Conservation (phyloP, 2,797 vertebrate species). For the Galaxias olidus region DNA sequence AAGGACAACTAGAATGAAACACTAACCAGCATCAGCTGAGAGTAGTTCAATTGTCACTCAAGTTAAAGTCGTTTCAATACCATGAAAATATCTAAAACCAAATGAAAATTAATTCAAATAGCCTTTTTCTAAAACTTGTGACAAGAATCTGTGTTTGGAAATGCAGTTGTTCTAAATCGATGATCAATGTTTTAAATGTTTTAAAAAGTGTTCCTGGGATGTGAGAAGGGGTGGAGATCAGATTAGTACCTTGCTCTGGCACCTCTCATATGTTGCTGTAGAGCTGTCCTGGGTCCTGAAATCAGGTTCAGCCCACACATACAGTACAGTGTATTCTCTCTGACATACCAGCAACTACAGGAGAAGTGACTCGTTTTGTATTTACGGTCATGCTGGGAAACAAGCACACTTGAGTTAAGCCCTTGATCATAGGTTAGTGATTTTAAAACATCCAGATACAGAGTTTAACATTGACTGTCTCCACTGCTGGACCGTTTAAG, state of each 20-base stretch:
- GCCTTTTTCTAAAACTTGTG: no score
- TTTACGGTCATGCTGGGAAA: not conserved
- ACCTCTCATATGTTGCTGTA: slow-evolving; percentile 4
- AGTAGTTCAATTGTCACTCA: no score
- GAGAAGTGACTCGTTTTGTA: not conserved
- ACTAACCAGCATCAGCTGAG: no score
- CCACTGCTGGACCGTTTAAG: not conserved
- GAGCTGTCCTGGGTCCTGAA: slow-evolving; percentile 41
- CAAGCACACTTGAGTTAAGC: not conserved
- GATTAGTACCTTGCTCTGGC: not conserved
- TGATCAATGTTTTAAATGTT: no score
- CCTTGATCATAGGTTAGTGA: not conserved
- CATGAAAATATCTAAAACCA: no score
- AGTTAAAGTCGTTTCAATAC: no score
- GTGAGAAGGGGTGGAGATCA: not conserved
- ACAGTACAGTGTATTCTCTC: not conserved
- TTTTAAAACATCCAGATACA: not conserved
- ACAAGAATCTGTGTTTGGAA: no score
- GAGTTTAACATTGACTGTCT: slow-evolving; percentile 10
- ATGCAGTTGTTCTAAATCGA: no score
- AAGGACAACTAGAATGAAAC: no score
- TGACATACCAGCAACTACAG: not conserved
- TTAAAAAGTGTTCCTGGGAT: no score
- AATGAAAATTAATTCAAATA: no score
- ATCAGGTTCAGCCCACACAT: slow-evolving; percentile 4